phyloP scores from a whole-genome alignment of 1,140 invertebrate species.

The Calliphora vicina region DNA sequence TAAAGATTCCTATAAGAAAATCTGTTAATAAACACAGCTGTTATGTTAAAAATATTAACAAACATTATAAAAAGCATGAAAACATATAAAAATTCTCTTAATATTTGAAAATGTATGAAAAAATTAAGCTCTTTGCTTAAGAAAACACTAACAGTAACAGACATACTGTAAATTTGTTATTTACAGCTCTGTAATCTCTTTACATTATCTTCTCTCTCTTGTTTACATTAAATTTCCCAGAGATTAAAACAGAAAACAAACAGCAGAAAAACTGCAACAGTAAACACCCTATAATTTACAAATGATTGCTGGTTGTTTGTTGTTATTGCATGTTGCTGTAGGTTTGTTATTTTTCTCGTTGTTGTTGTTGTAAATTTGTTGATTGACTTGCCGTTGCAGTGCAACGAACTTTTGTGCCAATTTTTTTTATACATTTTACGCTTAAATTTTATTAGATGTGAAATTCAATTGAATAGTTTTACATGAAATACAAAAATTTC shows the following conservation, averaged over 20 bases:
- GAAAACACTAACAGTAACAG: too few relatives aligned
- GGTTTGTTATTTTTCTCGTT: background rate
- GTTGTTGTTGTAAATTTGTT: constrained; percentile 19
- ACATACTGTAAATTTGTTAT: too few relatives aligned
- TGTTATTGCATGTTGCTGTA: background rate
- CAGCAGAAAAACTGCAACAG: background rate
- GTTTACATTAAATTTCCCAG: too few relatives aligned
- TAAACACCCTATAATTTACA: constrained; percentile 25
- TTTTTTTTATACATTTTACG: constrained; percentile 5
- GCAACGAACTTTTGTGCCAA: constrained; percentile 31
- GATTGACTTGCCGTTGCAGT: constrained; percentile 26
- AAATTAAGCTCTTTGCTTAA: too few relatives aligned
- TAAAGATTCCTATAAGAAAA: too few relatives aligned
- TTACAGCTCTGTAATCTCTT: background rate
- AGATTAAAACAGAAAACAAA: background rate
- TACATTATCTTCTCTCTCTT: background rate
- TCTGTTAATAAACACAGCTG: too few relatives aligned
- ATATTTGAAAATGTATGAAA: too few relatives aligned
- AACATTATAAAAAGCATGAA: too few relatives aligned
- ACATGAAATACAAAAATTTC: background rate
- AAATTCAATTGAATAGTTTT: constrained; percentile 12
- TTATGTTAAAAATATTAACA: too few relatives aligned
- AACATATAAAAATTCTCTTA: too few relatives aligned
- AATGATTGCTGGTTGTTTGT: background rate
- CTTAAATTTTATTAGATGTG: background rate